A percentile compares a stretch with the other conserved stretches of the same genome.
Conservation (phyloP, 92 coral and sea anemone species). For the Umimayanthus chanpuru region DNA sequence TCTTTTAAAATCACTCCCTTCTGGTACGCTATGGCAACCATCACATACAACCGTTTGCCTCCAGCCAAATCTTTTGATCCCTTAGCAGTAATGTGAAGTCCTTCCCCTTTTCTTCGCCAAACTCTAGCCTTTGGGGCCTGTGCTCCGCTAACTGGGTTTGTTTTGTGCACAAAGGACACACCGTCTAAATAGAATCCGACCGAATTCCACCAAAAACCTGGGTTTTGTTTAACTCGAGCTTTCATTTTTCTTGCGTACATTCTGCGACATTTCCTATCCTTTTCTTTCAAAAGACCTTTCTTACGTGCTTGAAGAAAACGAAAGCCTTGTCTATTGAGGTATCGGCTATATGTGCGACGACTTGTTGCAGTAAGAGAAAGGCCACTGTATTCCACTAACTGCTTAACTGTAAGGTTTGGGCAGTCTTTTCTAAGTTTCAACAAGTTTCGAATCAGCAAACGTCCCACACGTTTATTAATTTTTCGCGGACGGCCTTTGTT, state of each 20-base stretch:
- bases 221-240: constrained; percentile 10
- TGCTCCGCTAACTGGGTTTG: constrained; percentile 49
- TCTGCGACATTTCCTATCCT: constrained; percentile 27
- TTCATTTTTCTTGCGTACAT: constrained; percentile 47
- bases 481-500: constrained; percentile 49
- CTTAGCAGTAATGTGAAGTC: constrained; percentile 56
- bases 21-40: constrained; percentile 60
- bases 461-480: constrained; percentile 32
- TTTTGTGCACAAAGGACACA: constrained; percentile 56
- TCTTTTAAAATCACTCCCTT: constrained; percentile 55
- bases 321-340: constrained; percentile 36
- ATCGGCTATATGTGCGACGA: constrained; percentile 39
- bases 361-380: constrained; percentile 17
- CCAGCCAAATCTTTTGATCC: constrained; percentile 77
- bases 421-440: constrained; percentile 31
- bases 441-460: constrained; percentile 28
- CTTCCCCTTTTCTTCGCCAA: constrained; percentile 59
- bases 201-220: constrained; percentile 39
- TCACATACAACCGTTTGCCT: constrained; percentile 60
- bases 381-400: constrained; percentile 29
- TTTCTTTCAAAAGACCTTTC: constrained; percentile 49
- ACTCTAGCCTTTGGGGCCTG: constrained; percentile 46
- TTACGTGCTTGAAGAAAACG: constrained; percentile 39
- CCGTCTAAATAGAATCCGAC: constrained; percentile 55
- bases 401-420: constrained; percentile 37